Conservation (phyloP, 2,113 vertebrate genomes). For the Cettia cetti region DNA sequence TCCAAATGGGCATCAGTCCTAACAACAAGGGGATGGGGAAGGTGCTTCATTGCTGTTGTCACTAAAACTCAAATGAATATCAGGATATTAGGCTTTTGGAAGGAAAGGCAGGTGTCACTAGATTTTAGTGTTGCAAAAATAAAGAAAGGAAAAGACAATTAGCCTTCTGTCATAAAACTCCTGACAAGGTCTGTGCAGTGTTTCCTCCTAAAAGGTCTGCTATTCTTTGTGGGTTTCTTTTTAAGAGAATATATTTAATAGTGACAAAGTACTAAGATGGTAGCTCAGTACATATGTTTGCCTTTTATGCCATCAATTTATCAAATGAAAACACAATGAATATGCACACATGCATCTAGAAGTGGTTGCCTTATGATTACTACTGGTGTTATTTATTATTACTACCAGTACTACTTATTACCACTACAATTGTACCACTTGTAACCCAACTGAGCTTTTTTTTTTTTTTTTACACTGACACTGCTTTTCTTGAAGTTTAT, state of each 20-base stretch:
- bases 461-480: not conserved
- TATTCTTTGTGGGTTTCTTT: not conserved
- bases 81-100: not conserved
- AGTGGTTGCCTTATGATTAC: not conserved
- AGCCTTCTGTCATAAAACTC: not conserved
- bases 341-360: not conserved
- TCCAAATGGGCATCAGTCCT: accelerated
- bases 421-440: not conserved
- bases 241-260: not conserved
- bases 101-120: not conserved
- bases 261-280: not conserved
- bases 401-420: not conserved
- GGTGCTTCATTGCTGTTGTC: not conserved
- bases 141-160: conserved; percentile 19
- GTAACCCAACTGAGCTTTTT: not conserved
- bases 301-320: not conserved
- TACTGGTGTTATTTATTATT: not conserved
- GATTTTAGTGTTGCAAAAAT: not conserved
- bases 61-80: not conserved
- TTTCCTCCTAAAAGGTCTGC: not conserved
- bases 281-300: not conserved
- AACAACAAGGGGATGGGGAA: not conserved
- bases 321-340: not conserved
- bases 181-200: not conserved
- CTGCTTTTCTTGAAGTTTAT: not conserved